Conservation (phyloP, 2,113 vertebrate species). For the Anarrhichthys ocellatus region DNA sequence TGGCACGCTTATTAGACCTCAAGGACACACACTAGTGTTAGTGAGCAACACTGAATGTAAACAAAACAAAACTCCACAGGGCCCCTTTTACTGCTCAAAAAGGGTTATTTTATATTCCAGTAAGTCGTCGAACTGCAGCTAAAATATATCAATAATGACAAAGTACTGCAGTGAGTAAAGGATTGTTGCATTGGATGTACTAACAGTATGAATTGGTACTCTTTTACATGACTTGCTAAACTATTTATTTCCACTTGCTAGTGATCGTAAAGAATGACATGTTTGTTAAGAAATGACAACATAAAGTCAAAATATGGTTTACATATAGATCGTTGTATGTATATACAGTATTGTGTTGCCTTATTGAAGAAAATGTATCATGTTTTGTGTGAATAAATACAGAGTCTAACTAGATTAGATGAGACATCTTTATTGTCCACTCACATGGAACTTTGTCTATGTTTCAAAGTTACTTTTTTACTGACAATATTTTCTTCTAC, state of each 20-base stretch:
- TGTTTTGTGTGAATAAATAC: constrained; percentile 85
- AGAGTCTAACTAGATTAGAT: constrained; percentile 63
- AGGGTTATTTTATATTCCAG: constrained; percentile 37
- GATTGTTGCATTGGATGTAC: constrained; percentile 57
- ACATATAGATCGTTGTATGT: constrained; percentile 79
- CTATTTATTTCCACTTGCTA: constrained; percentile 74
- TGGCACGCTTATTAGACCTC: background rate
- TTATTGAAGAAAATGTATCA: constrained; percentile 81
- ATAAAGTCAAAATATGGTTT: constrained; percentile 68
- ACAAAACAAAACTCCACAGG: constrained; percentile 6
- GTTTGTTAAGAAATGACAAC: constrained; percentile 69
- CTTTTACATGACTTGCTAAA: constrained; percentile 75
- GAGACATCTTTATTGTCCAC: background rate
- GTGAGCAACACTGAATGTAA: constrained; percentile 9
- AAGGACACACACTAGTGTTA: background rate
- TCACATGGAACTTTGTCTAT: background rate
- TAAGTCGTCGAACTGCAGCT: constrained; percentile 31
- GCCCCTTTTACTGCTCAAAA: constrained; percentile 24
- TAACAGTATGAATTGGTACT: constrained; percentile 64
- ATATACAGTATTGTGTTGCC: constrained; percentile 82
- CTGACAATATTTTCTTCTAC: background rate
- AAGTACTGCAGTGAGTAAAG: constrained; percentile 26
- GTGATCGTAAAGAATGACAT: constrained; percentile 73
- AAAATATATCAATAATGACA: constrained; percentile 17
- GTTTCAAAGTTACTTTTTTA: constrained; percentile 24